Evolutionary conservation across 2,113 vertebrate genomes (phyloP).

Genomic region (Elephas maximus): DNA sequence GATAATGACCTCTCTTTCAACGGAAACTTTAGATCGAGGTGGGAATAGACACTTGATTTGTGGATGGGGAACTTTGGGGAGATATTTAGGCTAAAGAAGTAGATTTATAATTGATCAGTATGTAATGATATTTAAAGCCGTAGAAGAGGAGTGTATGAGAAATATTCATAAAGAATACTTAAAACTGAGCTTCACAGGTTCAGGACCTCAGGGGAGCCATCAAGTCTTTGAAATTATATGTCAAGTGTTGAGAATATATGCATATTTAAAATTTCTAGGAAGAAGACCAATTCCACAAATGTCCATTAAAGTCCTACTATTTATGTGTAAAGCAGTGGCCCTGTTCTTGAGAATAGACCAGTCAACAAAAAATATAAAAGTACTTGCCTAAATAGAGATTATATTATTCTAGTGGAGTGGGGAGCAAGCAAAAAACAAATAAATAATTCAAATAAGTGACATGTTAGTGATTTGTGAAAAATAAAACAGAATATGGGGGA

Average conservation of each 20-base stretch:
- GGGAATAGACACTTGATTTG: background rate
- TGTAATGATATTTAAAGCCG: background rate
- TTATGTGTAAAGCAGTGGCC: background rate
- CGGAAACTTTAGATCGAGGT: background rate
- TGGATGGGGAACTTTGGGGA: background rate
- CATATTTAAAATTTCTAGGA: background rate
- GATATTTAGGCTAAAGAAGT: background rate
- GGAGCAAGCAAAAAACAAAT: background rate
- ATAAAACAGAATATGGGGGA: background rate
- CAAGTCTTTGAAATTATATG: background rate
- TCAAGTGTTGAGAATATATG: background rate
- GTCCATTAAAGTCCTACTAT: background rate
- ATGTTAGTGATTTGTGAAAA: background rate
- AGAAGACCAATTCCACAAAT: background rate
- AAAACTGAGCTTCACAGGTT: background rate
- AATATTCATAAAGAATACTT: background rate
- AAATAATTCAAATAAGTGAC: slow-evolving; percentile 20
- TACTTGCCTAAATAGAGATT: background rate
- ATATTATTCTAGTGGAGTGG: background rate
- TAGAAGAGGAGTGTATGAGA: background rate
- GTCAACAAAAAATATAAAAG: slow-evolving; percentile 37
- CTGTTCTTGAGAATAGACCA: background rate
- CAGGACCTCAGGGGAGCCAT: background rate
- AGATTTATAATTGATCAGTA: background rate
- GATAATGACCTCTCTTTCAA: background rate